Evolutionary conservation across 2,113 vertebrate species (phyloP).

Genomic region (Cinclus cinclus): DNA sequence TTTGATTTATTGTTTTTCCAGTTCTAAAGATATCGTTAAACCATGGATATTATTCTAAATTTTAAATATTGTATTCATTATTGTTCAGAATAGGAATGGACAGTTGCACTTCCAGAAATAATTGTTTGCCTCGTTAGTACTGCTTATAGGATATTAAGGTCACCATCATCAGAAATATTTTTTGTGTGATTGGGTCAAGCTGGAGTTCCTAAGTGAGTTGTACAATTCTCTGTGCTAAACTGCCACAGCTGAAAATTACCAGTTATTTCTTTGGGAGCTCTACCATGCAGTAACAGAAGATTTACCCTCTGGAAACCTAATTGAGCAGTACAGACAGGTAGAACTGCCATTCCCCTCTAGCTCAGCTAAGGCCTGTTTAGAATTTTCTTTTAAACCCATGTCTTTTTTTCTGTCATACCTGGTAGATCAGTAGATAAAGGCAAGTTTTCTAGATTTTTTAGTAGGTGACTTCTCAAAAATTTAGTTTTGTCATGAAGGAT

Average conservation of each 20-base stretch:
- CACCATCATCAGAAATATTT: not conserved
- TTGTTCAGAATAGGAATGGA: not conserved
- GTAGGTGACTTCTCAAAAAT: not conserved
- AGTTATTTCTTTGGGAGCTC: not conserved
- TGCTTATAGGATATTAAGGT: not conserved
- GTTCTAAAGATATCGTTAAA: not conserved
- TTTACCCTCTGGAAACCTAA: not conserved
- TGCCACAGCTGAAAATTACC: not conserved
- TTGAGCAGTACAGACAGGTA: not conserved
- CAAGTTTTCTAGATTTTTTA: not conserved
- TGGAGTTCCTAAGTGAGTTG: not conserved
- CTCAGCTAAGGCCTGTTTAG: not conserved
- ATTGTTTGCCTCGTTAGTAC: not conserved
- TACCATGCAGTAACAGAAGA: not conserved
- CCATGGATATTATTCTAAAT: not conserved
- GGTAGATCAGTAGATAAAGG: not conserved
- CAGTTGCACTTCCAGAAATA: not conserved
- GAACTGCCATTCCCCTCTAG: not conserved
- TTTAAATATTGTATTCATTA: not conserved
- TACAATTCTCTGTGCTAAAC: not conserved
- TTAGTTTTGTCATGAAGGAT: not conserved
- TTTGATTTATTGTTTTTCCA: not conserved
- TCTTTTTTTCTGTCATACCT: not conserved
- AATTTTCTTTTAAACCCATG: not conserved
- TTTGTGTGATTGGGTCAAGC: not conserved